phyloP scores from a whole-genome alignment of 2,888 invertebrate species.

The Pyrrhopygopsis socrates region DNA sequence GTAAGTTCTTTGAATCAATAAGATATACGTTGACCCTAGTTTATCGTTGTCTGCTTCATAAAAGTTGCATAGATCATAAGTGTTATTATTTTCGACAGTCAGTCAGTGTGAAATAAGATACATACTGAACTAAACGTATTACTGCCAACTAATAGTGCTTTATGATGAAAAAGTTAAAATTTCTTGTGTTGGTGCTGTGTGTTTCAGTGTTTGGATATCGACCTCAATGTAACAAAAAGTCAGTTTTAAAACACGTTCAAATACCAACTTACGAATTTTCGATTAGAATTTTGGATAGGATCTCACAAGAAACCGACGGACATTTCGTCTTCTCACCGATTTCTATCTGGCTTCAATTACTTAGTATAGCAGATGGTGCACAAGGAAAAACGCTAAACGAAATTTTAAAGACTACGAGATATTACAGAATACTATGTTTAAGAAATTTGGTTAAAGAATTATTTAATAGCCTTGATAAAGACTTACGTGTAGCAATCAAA shows the following conservation, averaged over 20 bases:
- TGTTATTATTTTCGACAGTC: neutral
- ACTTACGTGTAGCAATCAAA: conserved; percentile 88
- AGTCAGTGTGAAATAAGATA: neutral
- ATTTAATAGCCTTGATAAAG: conserved; percentile 89
- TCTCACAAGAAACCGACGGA: conserved; percentile 89
- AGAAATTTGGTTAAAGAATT: conserved; percentile 19
- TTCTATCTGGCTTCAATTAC: conserved; percentile 91
- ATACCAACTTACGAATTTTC: conserved; percentile 87
- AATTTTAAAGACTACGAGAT: conserved; percentile 88
- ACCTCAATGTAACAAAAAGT: conserved; percentile 44
- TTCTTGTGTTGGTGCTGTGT: conserved; percentile 16
- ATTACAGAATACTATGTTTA: conserved; percentile 90
- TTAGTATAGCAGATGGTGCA: conserved; percentile 90
- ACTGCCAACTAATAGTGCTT: neutral
- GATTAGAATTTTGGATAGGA: conserved; percentile 83
- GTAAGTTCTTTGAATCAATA: conserved; percentile 10
- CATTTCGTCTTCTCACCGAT: conserved; percentile 91
- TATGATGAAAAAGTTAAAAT: conserved; percentile 14
- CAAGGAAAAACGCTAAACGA: conserved; percentile 89
- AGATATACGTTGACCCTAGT: conserved; percentile 40
- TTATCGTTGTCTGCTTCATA: conserved; percentile 14
- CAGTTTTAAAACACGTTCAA: conserved; percentile 75
- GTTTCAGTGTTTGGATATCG: neutral
- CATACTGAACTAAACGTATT: neutral
- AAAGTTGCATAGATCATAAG: neutral